A percentile compares a stretch with the other conserved stretches of the same genome.
Conservation (phyloP, 2,888 invertebrate species). For the Sussaba pulchella region DNA sequence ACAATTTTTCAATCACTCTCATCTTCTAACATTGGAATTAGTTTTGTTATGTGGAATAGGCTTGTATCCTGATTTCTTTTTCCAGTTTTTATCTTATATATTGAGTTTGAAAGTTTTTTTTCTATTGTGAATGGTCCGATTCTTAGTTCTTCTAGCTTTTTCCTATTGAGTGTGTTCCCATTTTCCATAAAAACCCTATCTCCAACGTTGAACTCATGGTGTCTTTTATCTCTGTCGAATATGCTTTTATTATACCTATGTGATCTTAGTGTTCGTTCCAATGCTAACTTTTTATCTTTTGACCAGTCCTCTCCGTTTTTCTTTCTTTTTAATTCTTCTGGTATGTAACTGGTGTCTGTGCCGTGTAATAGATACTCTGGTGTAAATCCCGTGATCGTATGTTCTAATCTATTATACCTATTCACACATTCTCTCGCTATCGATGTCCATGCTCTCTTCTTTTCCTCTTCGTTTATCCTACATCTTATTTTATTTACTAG, state of each 20-base stretch:
- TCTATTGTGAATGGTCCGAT: constrained; percentile 72
- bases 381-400: constrained; percentile 69
- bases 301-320: constrained; percentile 49
- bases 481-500: constrained; percentile 74
- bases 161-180: constrained; percentile 49
- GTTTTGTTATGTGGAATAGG: constrained; percentile 58
- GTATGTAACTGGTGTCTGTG: constrained; percentile 63
- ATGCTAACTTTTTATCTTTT: constrained; percentile 69
- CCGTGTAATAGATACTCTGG: constrained; percentile 72
- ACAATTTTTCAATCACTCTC: constrained; percentile 33
- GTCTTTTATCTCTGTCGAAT: constrained; percentile 72
- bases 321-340: constrained; percentile 65
- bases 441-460: constrained; percentile 71
- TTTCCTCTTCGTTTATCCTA: constrained; percentile 69
- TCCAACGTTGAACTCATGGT: constrained; percentile 71
- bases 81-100: constrained; percentile 67
- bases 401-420: constrained; percentile 73
- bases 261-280: constrained; percentile 69
- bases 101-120: constrained; percentile 71
- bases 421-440: constrained; percentile 71
- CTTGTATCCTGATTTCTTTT: constrained; percentile 53
- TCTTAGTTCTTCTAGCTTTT: constrained; percentile 74
- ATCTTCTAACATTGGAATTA: constrained; percentile 32
- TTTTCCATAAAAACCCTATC: constrained; percentile 51
- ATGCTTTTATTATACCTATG: constrained; percentile 72